Percentiles rank a stretch among this genome's conserved stretches.
Evolutionary conservation across 1,140 invertebrate genomes (phyloP).

Genomic region (Macrobrachium nipponense): DNA sequence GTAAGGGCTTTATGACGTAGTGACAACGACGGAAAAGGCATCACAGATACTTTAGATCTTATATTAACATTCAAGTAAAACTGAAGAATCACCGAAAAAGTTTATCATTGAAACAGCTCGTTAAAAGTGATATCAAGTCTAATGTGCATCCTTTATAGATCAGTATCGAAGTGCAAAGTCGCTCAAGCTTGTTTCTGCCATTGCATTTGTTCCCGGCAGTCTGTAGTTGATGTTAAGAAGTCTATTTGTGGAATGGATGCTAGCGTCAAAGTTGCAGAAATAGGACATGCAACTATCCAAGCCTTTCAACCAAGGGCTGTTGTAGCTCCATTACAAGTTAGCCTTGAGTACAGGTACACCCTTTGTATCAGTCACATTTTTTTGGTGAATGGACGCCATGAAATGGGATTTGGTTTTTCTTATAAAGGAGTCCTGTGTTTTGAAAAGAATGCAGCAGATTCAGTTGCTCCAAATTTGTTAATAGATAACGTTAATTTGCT

Average conservation of each 20-base stretch:
- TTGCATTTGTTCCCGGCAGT: conserved; percentile 17
- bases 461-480: conserved; percentile 20
- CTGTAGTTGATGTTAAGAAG: conserved; percentile 1
- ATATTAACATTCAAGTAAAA: conserved; percentile 14
- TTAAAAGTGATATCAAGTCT: conserved; percentile 24
- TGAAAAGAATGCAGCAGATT: conserved; percentile 44
- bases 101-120: conserved; percentile 6
- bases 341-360: conserved; percentile 25
- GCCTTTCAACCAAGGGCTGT: conserved; percentile 3
- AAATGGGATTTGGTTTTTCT: conserved; percentile 16
- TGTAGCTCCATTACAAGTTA: conserved; percentile 15
- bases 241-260: conserved; percentile 16
- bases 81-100: conserved; percentile 22
- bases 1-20: conserved; percentile 24
- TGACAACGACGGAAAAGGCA: conserved; percentile 27
- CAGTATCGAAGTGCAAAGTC: conserved; percentile 12
- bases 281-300: conserved; percentile 19
- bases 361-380: conserved; percentile 41
- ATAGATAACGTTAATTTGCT: conserved; percentile 3
- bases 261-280: neutral
- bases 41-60: conserved; percentile 28
- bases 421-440: conserved; percentile 18
- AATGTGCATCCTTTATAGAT: conserved; percentile 18
- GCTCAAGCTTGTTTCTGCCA: conserved; percentile 29
- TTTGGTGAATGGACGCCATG: conserved; percentile 7